Base-by-base conservation (phyloP, 2,888 invertebrate species). In the Junonia oenone region DNA sequence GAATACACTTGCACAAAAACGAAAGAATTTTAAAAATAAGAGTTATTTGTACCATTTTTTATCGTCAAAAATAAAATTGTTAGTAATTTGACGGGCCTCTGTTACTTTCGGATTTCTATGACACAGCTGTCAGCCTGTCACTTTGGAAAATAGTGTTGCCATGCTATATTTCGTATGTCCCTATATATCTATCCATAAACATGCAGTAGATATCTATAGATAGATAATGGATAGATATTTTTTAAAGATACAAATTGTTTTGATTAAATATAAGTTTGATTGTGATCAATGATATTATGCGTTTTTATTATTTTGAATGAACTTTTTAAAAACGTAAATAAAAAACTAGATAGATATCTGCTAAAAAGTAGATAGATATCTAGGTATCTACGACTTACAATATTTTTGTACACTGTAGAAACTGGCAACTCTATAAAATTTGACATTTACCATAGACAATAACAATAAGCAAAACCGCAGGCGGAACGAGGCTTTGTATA, bases 391-490 rank as follows among this genome's bases (percentile, higher is more conserved):
- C n/a, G n/a, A n/a, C n/a, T n/a, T n/a, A n/a, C n/a, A n/a, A n/a
- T n/a, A n/a, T n/a, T n/a, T n/a, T n/a, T n/a, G n/a, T n/a, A n/a
- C n/a, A n/a, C n/a, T n/a, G n/a, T 38, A 15, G 4, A 2, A 19
- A 40, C 9, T 40, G 17, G 38, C 19, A 40, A 19, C n/a, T 6
- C 17, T 1, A 2, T 15, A 2, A 38, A 26, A 26, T 6, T 58
- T 47, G 51, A 58, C 56, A 52, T 55, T 38, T 47, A 33, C 22
- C 51, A 55, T 55, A 55, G 58, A 45, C 27, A 40, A 49, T 22
- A 52, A 55, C 38, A 40, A 49, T 37, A 52, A 55, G 56, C 51
- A 58, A 57, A 57, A 52, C 58, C 52, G 56, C 54, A 56, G 54
- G 51, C 43, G 22, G 52, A 59, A 45, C 51, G 17, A 58, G 38